Conservation (phyloP, 2,113 vertebrate species). For the Madoqua kirkii region DNA sequence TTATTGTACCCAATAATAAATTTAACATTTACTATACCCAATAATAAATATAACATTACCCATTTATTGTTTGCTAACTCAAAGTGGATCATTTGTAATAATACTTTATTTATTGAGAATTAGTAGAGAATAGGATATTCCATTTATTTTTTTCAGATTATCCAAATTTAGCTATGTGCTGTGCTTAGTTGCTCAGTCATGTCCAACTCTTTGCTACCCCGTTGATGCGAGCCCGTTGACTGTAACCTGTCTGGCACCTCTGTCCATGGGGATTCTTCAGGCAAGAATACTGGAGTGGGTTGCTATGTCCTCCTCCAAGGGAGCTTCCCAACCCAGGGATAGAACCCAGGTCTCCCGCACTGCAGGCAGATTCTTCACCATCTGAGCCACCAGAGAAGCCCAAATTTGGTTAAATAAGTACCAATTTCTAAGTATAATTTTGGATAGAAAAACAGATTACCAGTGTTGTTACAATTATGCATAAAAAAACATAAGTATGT, state of each 20-base stretch:
- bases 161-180: neutral
- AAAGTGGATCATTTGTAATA: neutral
- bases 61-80: neutral
- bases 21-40: neutral
- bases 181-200: neutral
- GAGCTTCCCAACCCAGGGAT: neutral
- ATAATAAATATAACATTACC: neutral
- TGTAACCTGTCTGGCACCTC: neutral
- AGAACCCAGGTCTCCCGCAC: neutral
- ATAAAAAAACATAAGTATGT: neutral
- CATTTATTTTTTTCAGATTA: neutral
- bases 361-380: neutral
- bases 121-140: neutral
- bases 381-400: neutral
- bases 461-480: neutral
- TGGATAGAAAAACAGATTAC: neutral
- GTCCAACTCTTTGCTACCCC: neutral
- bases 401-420: neutral
- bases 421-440: conserved; percentile 14
- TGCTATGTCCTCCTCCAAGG: neutral
- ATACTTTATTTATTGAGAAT: neutral
- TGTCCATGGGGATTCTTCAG: neutral
- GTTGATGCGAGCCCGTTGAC: neutral
- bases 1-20: neutral
- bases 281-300: neutral